Evolutionary conservation across 2,888 invertebrate species (phyloP).

Genomic region (Dryococelus australis): DNA sequence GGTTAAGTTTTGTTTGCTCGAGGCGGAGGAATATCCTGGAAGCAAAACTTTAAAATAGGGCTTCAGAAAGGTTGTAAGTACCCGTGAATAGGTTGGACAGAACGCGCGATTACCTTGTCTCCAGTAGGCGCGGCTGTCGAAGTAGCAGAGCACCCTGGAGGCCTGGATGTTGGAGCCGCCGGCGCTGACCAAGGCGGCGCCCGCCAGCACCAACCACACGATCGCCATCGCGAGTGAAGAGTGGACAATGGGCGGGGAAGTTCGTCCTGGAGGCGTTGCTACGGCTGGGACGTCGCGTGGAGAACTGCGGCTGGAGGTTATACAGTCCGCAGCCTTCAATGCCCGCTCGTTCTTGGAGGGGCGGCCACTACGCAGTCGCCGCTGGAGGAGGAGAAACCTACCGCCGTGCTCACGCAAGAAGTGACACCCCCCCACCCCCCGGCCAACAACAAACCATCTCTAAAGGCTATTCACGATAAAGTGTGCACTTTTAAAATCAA

Average conservation of each 20-base stretch:
- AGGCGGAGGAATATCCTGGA: no score
- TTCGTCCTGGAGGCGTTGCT: neutral
- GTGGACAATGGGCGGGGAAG: neutral
- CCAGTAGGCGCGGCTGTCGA: conserved; percentile 72
- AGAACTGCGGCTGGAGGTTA: neutral
- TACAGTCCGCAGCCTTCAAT: neutral
- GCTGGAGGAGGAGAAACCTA: neutral
- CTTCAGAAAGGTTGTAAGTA: no score
- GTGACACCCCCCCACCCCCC: no score
- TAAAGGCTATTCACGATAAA: no score
- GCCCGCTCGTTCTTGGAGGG: neutral
- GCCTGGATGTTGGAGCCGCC: neutral
- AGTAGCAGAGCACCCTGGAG: conserved; percentile 71
- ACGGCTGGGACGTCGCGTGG: neutral
- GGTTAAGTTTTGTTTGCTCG: no score
- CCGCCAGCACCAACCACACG: conserved; percentile 52
- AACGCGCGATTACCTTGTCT: conserved; percentile 67
- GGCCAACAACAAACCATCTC: no score
- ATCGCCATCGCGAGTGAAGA: conserved; percentile 17
- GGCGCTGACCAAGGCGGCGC: conserved; percentile 45
- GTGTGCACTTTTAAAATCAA: no score
- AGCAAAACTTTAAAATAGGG: no score
- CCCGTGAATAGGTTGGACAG: neutral
- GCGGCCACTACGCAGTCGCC: neutral
- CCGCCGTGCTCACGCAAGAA: neutral